Conservation (phyloP, 2,888 invertebrate genomes). For the Lochmaea crataegi region DNA sequence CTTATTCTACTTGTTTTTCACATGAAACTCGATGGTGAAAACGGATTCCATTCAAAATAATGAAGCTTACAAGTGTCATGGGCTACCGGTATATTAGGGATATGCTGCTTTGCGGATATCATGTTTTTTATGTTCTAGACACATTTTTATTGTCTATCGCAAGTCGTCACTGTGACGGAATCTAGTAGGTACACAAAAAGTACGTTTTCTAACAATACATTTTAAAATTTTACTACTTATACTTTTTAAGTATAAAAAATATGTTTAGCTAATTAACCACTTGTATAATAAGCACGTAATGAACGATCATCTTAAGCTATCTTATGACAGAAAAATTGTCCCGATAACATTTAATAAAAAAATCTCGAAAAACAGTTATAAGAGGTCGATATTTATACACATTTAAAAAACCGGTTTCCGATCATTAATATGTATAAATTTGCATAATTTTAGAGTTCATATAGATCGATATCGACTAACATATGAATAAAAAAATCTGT, state of each 20-base stretch:
- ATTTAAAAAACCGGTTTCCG: constrained; percentile 23
- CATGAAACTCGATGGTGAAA: no score
- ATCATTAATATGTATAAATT: constrained; percentile 34
- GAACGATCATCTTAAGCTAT: not conserved
- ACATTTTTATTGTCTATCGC: no score
- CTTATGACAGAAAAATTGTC: not conserved
- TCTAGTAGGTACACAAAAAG: no score
- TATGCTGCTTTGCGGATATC: no score
- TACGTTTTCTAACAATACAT: no score
- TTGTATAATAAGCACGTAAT: not conserved
- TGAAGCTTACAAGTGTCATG: no score
- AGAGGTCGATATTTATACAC: constrained; percentile 7
- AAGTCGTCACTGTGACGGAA: no score
- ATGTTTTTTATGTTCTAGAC: no score
- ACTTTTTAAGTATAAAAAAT: not conserved
- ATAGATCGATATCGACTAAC: constrained; percentile 40
- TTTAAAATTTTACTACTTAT: not conserved
- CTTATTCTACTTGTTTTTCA: no score
- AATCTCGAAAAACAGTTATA: constrained; percentile 22
- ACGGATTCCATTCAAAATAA: no score
- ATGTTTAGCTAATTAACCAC: not conserved
- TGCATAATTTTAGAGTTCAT: constrained; percentile 46
- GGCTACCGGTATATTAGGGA: no score
- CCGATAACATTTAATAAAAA: constrained; percentile 6
- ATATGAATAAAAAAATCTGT: constrained; percentile 31